These are phyloP conservation scores for Drosophila lacteicornis DNA, from an alignment of 1,140 invertebrate genomes.

Conservation along the genomic window DNA sequence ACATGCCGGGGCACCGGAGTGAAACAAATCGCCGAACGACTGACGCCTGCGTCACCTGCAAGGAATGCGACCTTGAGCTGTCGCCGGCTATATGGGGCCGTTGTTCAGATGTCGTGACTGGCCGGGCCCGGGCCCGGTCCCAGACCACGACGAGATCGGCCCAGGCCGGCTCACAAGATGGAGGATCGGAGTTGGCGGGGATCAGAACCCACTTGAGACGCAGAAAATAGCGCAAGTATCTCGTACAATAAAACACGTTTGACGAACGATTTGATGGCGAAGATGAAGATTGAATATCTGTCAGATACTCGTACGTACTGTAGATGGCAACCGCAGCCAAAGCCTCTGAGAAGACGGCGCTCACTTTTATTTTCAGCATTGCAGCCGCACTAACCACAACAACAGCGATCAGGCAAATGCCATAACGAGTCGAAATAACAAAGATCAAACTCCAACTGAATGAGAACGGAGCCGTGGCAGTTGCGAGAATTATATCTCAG, in stretches of 20 bases:
- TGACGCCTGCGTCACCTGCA: slow-evolving; percentile 65
- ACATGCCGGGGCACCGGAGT: slow-evolving; percentile 21
- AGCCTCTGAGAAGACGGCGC: slow-evolving; percentile 48
- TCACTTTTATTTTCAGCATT: slow-evolving; percentile 75
- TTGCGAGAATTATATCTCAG: slow-evolving; percentile 17
- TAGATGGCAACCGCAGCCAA: slow-evolving; percentile 20
- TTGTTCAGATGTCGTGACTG: slow-evolving; percentile 73
- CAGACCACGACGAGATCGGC: slow-evolving; percentile 31
- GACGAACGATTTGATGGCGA: slow-evolving; percentile 70
- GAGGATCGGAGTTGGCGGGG: neutral
- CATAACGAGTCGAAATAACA: slow-evolving; percentile 69
- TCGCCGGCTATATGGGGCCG: slow-evolving; percentile 47
- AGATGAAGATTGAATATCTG: slow-evolving; percentile 81
- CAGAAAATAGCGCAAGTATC: slow-evolving; percentile 69
- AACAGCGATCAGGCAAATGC: slow-evolving; percentile 39
- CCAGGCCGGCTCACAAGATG: slow-evolving; percentile 25
- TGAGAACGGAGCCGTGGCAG: slow-evolving; percentile 48
- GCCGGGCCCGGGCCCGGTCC: slow-evolving; percentile 23
- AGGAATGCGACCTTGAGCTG: slow-evolving; percentile 80
- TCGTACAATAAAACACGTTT: slow-evolving; percentile 76
- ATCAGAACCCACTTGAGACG: slow-evolving; percentile 42
- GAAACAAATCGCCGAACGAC: slow-evolving; percentile 61
- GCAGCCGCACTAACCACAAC: slow-evolving; percentile 60
- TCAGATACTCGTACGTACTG: slow-evolving; percentile 51
- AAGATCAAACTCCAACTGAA: slow-evolving; percentile 63